phyloP scores from a whole-genome alignment of 1,140 invertebrate species.

The Forficula auricularia region DNA sequence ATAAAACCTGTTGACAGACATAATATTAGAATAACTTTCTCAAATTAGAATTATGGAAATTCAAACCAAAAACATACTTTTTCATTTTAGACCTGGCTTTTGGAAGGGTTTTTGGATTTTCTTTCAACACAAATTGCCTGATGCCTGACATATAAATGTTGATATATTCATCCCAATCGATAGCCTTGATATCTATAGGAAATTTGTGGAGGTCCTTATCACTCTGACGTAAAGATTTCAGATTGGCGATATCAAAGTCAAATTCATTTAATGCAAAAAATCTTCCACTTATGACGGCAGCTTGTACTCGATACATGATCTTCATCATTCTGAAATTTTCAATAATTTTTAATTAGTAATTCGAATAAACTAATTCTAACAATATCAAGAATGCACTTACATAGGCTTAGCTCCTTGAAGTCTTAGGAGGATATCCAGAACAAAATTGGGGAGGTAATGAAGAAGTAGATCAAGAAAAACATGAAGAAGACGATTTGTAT shows the following conservation, averaged over 20 bases:
- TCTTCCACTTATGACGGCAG: constrained; percentile 56
- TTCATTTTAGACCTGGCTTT: constrained; percentile 44
- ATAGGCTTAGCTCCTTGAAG: constrained; percentile 57
- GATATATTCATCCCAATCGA: constrained; percentile 51
- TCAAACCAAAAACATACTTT: too few species aligned
- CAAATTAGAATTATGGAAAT: too few species aligned
- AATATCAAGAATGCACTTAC: constrained; percentile 36
- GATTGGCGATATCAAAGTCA: constrained; percentile 61
- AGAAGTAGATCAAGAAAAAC: constrained; percentile 47
- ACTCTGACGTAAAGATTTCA: constrained; percentile 41
- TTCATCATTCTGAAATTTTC: constrained; percentile 54
- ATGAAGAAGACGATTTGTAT: constrained; percentile 51
- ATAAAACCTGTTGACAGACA: constrained; percentile 23
- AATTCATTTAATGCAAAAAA: constrained; percentile 80
- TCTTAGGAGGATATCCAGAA: constrained; percentile 52
- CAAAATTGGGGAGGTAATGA: constrained; percentile 61
- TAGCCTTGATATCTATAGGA: constrained; percentile 33
- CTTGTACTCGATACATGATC: constrained; percentile 59
- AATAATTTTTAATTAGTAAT: constrained; percentile 3
- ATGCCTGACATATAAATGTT: constrained; percentile 60
- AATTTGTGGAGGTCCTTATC: constrained; percentile 41
- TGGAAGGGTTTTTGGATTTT: constrained; percentile 42
- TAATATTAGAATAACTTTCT: constrained; percentile 3
- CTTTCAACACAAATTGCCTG: constrained; percentile 60
- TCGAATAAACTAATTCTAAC: constrained; percentile 8